Conservation (phyloP, 2,113 vertebrate species). For the Odobenus rosmarus region DNA sequence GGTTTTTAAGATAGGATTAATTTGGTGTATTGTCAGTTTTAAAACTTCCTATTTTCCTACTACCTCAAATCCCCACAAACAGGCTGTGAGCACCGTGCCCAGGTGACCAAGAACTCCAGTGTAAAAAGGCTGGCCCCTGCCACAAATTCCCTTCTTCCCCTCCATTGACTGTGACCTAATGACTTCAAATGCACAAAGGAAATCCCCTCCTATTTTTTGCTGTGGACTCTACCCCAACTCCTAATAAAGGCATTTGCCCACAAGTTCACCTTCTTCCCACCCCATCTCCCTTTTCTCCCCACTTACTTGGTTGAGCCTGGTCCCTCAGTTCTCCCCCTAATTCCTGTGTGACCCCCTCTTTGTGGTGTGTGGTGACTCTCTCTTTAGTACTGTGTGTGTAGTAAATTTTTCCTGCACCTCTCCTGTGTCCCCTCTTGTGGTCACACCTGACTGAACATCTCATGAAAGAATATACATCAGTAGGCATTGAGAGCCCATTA, state of each 20-base stretch:
- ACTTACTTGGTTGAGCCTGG: background rate
- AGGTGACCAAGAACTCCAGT: background rate
- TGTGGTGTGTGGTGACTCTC: background rate
- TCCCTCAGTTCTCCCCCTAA: background rate
- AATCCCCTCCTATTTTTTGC: background rate
- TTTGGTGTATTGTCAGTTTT: background rate
- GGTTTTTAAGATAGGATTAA: background rate
- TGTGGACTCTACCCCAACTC: background rate
- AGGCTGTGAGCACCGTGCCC: background rate
- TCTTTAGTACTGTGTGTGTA: background rate
- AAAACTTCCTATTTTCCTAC: background rate
- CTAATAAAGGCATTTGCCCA: background rate
- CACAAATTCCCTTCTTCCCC: background rate
- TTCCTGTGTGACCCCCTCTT: background rate
- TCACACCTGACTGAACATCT: background rate
- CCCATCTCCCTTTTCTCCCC: background rate
- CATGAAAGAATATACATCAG: background rate
- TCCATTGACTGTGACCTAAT: background rate
- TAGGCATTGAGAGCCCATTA: background rate
- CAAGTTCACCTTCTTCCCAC: background rate
- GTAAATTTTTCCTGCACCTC: background rate
- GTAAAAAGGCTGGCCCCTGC: background rate
- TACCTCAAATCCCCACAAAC: background rate
- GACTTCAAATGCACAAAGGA: background rate
- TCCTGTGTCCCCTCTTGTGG: background rate